Percentiles rank a stretch among this genome's conserved stretches.
Conservation (phyloP, 2,888 invertebrate species). For the Meghimatium bilineatum region DNA sequence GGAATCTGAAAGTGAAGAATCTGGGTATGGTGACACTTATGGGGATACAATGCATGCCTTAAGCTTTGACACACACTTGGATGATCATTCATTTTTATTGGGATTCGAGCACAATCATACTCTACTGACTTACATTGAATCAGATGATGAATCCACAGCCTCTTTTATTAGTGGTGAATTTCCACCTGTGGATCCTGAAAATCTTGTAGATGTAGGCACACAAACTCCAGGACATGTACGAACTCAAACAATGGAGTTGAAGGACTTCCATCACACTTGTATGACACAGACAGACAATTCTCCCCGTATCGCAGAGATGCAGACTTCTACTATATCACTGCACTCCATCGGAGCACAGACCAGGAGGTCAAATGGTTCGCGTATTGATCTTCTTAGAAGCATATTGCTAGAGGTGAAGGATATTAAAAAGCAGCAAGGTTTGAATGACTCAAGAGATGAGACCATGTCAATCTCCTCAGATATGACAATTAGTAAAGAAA, state of each 20-base stretch:
- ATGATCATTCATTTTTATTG: conserved; percentile 61
- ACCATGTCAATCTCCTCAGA: conserved; percentile 62
- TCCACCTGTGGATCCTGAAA: conserved; percentile 64
- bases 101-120: conserved; percentile 63
- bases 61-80: conserved; percentile 70
- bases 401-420: conserved; percentile 70
- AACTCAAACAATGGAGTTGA: conserved; percentile 61
- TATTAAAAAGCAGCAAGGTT: conserved; percentile 66
- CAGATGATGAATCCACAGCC: conserved; percentile 67
- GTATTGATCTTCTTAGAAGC: conserved; percentile 63
- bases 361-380: conserved; percentile 59
- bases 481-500: conserved; percentile 62
- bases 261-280: conserved; percentile 55
- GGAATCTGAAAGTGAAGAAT: conserved; percentile 72
- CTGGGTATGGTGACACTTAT: conserved; percentile 72
- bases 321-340: conserved; percentile 63
- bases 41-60: conserved; percentile 71
- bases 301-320: conserved; percentile 52
- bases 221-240: conserved; percentile 70
- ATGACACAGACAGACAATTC: conserved; percentile 61
- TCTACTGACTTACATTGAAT: conserved; percentile 59
- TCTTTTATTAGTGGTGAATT: conserved; percentile 65
- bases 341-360: conserved; percentile 69
- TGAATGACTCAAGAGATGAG: conserved; percentile 59
- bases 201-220: conserved; percentile 61